Evolutionary conservation across 2,888 invertebrate genomes (phyloP), one percentile per base, ranked within the genome.

Genomic region (Drosophila trichaetosa): DNA sequence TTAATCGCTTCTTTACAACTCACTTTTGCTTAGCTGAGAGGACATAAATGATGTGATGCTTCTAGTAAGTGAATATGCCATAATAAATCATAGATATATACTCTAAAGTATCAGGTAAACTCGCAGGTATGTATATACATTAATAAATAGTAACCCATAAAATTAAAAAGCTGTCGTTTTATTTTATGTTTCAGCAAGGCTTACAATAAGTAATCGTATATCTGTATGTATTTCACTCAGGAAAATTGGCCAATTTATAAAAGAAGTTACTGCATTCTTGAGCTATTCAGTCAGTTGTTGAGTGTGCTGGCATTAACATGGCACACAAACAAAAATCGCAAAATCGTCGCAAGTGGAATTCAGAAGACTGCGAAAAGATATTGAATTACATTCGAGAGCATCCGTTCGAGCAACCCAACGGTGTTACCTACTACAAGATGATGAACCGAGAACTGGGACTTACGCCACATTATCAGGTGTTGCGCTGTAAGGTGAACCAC

Each of bases 401-500:
- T 21, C n/a, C n/a, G 5, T 62, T 62, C 13, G 24, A 61, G 29
- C 3, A 11, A 0, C 66, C 67, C 31, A 42, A 10, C 10, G 24
- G 31, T 7, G 11, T 8, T 18, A 10, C 10, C 2, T 69, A 59
- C n/a, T 69, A 54, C 24, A 46, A 40, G n/a, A 29, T 13, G 38
- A 58, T 69, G 69, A 2, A n/a, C 2, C n/a, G 18, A 7, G 13
- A 13, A 1, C 40, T 66, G 2, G 34, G 21, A 18, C 18, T 49
- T 1, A 3, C 33, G 4, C 3, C 11, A 1, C n/a, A 4, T 29
- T 16, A 8, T 21, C 1, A 0, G 0, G 1, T 24, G 24, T 18
- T 59, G 33, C 69, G 69, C 33, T 4, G 5, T 40, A 69, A 69
- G 54, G 66, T 69, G 3, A 21, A 24, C 16, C 4, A 42, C 21